phyloP scores from a whole-genome alignment of 1,140 invertebrate genomes.

The Propsilocerus akamusi region DNA sequence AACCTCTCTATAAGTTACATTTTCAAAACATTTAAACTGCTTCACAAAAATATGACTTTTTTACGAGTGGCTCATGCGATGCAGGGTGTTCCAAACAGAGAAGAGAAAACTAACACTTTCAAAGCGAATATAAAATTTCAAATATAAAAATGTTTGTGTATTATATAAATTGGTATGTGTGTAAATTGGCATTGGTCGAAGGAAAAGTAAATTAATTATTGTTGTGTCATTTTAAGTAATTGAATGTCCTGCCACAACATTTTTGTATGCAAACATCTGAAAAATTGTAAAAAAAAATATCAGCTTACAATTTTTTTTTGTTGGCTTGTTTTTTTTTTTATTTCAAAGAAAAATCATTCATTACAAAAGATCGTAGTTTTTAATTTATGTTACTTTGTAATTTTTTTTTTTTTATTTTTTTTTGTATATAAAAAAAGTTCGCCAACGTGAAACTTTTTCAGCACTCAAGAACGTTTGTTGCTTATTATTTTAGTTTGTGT shows the following conservation, averaged over 20 bases:
- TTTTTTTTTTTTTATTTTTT: neutral
- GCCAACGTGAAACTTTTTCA: neutral
- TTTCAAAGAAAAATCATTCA: conserved; percentile 3
- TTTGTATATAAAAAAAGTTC: conserved; percentile 1
- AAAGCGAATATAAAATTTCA: no score
- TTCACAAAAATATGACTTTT: no score
- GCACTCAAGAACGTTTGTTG: no score
- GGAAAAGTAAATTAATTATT: neutral
- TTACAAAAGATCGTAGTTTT: conserved; percentile 2
- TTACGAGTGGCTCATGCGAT: no score
- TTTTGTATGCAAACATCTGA: neutral
- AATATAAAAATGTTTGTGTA: no score
- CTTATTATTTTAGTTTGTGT: no score
- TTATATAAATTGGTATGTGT: no score
- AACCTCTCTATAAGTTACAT: no score
- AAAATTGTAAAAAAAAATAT: neutral
- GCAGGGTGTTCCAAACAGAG: no score
- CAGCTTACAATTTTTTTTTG: neutral
- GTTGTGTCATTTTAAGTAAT: neutral
- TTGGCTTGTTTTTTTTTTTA: neutral
- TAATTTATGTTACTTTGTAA: neutral
- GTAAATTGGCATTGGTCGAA: no score
- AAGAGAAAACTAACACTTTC: no score
- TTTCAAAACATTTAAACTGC: no score
- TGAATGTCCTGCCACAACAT: neutral